Conservation (phyloP, 2,113 vertebrate genomes). For the Brachionichthys hirsutus region DNA sequence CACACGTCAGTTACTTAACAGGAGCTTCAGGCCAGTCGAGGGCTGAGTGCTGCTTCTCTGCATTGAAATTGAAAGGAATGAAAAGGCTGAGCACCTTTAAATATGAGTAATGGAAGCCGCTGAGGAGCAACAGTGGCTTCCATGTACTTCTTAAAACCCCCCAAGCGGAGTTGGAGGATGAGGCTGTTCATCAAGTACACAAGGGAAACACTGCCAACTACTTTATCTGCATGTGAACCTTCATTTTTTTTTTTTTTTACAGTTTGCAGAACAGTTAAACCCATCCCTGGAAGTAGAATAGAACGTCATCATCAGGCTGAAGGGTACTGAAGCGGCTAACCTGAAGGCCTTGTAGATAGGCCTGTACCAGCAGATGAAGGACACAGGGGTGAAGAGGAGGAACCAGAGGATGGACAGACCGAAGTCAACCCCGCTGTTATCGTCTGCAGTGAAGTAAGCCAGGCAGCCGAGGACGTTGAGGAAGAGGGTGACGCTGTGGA, state of each 20-base stretch:
- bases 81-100: too few relatives aligned
- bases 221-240: background rate
- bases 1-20: background rate
- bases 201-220: background rate
- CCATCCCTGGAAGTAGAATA: background rate
- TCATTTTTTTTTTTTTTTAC: background rate
- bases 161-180: constrained; percentile 1
- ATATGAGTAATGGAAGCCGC: background rate
- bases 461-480: constrained; percentile 94
- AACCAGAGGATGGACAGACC: constrained; percentile 97
- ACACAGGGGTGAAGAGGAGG: constrained; percentile 91
- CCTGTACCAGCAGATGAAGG: constrained; percentile 96
- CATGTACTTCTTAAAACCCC: background rate
- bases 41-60: background rate
- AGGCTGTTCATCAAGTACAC: background rate
- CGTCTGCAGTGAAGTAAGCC: constrained; percentile 80
- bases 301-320: background rate
- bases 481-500: constrained; percentile 90
- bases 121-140: background rate
- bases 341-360: constrained; percentile 97
- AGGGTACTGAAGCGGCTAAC: constrained; percentile 61
- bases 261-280: background rate
- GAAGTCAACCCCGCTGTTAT: constrained; percentile 82
- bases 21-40: background rate
- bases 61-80: too few relatives aligned